Base-by-base conservation (phyloP, 2,888 invertebrate genomes). In the Lasius platythorax region DNA sequence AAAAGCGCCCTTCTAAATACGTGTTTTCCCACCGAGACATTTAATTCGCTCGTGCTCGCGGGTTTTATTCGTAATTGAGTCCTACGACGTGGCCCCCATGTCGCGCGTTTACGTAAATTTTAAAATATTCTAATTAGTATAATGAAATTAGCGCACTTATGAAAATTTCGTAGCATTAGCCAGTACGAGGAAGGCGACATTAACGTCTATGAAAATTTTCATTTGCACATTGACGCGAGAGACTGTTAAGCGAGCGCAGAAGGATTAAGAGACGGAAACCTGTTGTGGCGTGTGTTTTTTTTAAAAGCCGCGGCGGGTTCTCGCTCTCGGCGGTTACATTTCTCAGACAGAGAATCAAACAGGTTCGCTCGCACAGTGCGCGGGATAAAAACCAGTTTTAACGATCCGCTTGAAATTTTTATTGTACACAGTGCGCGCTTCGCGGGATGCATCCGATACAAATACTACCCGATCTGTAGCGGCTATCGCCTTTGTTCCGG, bases 261-360 rank as follows among this genome's bases (percentile, higher is more conserved):
- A 81, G 87, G 87, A 89, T 89, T 86, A 86, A 89, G 82, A 87
- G 89, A 85, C 86, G 89, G 87, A 87, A 85, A 89, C 89, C 89
- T 89, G 89, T 89, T 89, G 89, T 89, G 87, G 86, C 66, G 75
- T 58, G 50, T 79, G 68, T 83, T 72, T 53, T 81, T 81, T 85
- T 83, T 83, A 33, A 72, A 83, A 40, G 58, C 81, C 83, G 82
- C 85, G 82, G 87, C 86, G 84, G 72, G 84, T 88, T 89, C 89
- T 85, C 85, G 83, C 89, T 87, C 89, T 87, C 83, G 79, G 79
- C 79, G 81, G 58, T 73, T 87, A 79, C 89, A 82, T 89, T 89
- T 88, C 89, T 89, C 88, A 88, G 89, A 89, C 88, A 67, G 46
- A 85, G 88, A 89, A 89, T 89, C 89, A 89, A 89, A 89, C 89